Percentiles rank a stretch among this genome's conserved stretches.
phyloP scores from a whole-genome alignment of 1,140 invertebrate genomes.

The Dendroctonus ponderosae region DNA sequence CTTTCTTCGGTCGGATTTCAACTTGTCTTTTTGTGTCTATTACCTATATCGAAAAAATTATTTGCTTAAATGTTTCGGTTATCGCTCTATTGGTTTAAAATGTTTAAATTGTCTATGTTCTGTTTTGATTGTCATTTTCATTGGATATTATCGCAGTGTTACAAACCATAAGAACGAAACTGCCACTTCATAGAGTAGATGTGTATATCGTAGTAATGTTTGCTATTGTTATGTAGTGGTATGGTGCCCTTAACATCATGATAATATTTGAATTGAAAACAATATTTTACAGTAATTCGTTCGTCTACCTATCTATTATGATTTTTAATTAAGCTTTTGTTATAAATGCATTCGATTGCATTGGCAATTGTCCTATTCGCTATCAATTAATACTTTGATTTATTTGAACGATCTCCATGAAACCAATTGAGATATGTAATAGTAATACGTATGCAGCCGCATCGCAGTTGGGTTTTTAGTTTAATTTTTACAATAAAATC shows the following conservation, averaged over 20 bases:
- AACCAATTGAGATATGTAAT: slow-evolving; percentile 4
- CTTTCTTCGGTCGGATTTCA: not conserved
- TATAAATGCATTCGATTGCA: not conserved
- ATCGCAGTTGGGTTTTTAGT: not conserved
- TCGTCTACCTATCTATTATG: not conserved
- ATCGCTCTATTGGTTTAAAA: slow-evolving; percentile 1
- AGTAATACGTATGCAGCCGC: not conserved
- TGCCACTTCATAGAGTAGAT: no score
- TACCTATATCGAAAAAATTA: not conserved
- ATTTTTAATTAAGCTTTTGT: slow-evolving; percentile 3
- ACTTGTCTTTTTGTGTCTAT: not conserved
- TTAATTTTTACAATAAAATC: slow-evolving; percentile 7
- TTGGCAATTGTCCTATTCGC: not conserved
- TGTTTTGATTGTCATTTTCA: not conserved
- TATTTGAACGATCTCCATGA: not conserved
- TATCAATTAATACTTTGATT: not conserved
- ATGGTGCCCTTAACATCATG: no score
- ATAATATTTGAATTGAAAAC: no score
- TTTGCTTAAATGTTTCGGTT: not conserved
- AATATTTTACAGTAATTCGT: no score
- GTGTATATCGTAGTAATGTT: no score
- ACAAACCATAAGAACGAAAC: no score
- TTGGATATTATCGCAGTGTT: not conserved
- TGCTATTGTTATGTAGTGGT: no score
- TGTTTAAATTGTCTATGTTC: not conserved